These are phyloP conservation scores for Protodeltote pygarga DNA, from an alignment of 2,888 invertebrate species.

Conservation along the genomic window DNA sequence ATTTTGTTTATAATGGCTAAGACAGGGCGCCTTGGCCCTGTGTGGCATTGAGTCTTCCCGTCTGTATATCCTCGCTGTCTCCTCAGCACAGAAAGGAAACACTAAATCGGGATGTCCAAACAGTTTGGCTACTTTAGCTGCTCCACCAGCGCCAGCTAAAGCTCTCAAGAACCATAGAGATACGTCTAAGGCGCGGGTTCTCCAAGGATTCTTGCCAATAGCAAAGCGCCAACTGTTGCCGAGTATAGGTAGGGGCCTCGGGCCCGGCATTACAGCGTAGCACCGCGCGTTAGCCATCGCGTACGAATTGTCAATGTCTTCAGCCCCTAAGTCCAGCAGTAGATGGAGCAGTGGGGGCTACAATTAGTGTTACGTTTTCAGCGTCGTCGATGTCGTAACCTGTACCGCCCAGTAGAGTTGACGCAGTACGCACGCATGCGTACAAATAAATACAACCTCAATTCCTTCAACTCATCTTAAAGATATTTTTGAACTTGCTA, in stretches of 20 bases:
- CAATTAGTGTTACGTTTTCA: slow-evolving; percentile 74
- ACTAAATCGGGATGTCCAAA: slow-evolving; percentile 92
- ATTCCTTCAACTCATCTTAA: slow-evolving; percentile 21
- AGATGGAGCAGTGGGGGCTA: slow-evolving; percentile 71
- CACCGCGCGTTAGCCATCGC: slow-evolving; percentile 79
- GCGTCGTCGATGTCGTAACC: slow-evolving; percentile 68
- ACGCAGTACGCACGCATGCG: slow-evolving; percentile 58
- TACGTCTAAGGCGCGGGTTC: slow-evolving; percentile 85
- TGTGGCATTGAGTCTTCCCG: slow-evolving; percentile 90
- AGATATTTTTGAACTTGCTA: not conserved
- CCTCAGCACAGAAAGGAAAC: slow-evolving; percentile 91
- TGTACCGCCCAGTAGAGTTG: slow-evolving; percentile 62
- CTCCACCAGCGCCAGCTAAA: slow-evolving; percentile 80
- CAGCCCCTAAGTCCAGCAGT: slow-evolving; percentile 65
- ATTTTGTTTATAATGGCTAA: slow-evolving; percentile 90
- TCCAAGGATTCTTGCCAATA: slow-evolving; percentile 80
- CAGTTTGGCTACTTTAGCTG: slow-evolving; percentile 89
- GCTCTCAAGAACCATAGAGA: slow-evolving; percentile 82
- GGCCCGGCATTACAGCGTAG: slow-evolving; percentile 91
- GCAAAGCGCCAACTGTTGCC: slow-evolving; percentile 95
- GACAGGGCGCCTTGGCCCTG: slow-evolving; percentile 91
- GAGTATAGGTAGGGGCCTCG: slow-evolving; percentile 90
- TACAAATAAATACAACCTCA: slow-evolving; percentile 44
- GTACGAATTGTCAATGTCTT: slow-evolving; percentile 66
- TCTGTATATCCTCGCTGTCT: slow-evolving; percentile 90